These are phyloP conservation scores for Geophilus truncorum DNA, from an alignment of 2,888 invertebrate genomes.

Conservation along the genomic window DNA sequence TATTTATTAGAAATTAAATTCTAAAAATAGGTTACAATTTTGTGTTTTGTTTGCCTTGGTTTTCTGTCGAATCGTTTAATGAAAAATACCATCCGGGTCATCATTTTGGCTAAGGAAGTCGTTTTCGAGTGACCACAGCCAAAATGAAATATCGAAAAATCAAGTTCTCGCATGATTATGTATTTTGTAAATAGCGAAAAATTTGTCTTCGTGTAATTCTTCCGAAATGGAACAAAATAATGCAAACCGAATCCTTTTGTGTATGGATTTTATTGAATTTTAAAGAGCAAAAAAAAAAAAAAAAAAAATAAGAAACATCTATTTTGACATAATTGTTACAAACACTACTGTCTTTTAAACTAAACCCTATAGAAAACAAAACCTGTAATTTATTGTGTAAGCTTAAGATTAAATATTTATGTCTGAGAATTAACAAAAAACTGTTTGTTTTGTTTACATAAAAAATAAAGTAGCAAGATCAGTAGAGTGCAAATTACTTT, in stretches of 20 bases:
- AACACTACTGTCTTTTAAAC: not conserved
- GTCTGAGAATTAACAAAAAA: conserved; percentile 25
- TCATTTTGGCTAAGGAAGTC: not conserved
- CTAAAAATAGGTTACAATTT: not conserved
- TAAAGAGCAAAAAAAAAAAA: not conserved
- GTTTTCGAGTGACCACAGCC: not conserved
- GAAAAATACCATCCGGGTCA: not conserved
- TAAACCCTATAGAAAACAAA: not conserved
- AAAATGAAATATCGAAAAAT: not conserved
- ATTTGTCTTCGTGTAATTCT: not conserved
- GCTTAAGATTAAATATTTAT: conserved; percentile 31
- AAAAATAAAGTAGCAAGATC: too few relatives aligned
- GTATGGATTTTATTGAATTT: conserved; percentile 23
- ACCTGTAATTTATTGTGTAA: not conserved
- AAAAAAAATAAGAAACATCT: not conserved
- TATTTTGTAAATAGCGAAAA: not conserved
- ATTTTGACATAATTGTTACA: conserved; percentile 32
- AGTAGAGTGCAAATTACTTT: too few relatives aligned
- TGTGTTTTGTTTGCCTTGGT: not conserved
- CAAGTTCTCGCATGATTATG: not conserved
- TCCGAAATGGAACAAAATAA: conserved; percentile 6
- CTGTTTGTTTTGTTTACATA: too few relatives aligned
- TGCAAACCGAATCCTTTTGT: not conserved
- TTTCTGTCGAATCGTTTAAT: not conserved
- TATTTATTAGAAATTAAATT: not conserved